Evolutionary conservation across 2,113 vertebrate species (phyloP), one percentile per base, ranked within the genome.

Genomic region (Conger conger): DNA sequence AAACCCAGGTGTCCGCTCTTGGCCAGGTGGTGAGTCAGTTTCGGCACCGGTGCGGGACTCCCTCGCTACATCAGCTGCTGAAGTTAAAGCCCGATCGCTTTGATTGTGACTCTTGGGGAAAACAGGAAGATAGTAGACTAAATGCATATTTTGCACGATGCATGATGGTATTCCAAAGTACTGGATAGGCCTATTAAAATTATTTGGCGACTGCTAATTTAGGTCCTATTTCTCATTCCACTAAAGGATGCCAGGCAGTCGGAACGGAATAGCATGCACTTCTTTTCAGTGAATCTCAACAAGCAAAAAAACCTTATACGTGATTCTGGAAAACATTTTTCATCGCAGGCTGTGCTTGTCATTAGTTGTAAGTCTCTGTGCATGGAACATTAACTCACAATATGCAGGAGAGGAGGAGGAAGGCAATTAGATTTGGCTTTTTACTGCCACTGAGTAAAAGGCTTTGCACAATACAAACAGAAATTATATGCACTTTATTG

Each of bases 311-410:
- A 42, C 36, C 23, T 50, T 23, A 68, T 33, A 78, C 50, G 50
- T 73, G 68, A 17, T 35, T 42, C 18, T 45, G 35, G 73, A 53
- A 54, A 36, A 77, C 42, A 18, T 77, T 83, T 68, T 60, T 81
- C 81, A 38, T 80, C 60, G 1, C 76, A 35, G 45, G 76, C 82
- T 86, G 9, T 73, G 83, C 84, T 87, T 90, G 88, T 84, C 87
- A 90, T 9, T 77, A 91, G 86, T 78, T 88, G 53, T 83, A 89
- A 87, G 91, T 89, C 54, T 87, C 76, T 88, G 60, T 77, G 79
- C 79, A 82, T 30, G 86, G 85, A 88, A 86, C 54, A 86, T 89
- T 88, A 86, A 89, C 81, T 82, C 86, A 60, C 85, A 83, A 82
- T 77, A 79, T 86, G 33, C 85, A 37, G 35, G 30, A 68, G 45